Evolutionary conservation across 2,797 vertebrate species (phyloP), one percentile per base, ranked within the genome.

Genomic region (Enteromius paludinosus): DNA sequence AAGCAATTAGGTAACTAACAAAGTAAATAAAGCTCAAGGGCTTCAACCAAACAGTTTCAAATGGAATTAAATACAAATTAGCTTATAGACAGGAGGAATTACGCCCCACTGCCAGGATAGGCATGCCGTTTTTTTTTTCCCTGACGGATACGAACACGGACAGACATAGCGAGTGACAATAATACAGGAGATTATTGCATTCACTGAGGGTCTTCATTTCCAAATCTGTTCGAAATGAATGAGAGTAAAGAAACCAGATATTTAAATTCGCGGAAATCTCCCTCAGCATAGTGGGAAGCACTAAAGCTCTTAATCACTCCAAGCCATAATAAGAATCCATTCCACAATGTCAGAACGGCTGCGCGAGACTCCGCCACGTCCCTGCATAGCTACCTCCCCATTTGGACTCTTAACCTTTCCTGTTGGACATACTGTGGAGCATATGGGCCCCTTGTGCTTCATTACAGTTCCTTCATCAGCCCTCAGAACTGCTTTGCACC

Each of bases 1-100:
- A 93, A 94, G 90, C 91, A 94, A 95, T 95, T 95, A 94, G 79
- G 84, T 89, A 87, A 91, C 93, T 93, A 93, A 93, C 89, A 93
- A 90, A 92, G 89, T 94, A 94, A 93, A 93, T 93, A 93, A 90
- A 89, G 90, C 92, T 90, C 70, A 82, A 79, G 89, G 92, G 91
- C 93, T 90, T 90, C 87, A 82, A 88, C 88, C 87, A 89, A 93
- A 90, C 89, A 88, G 88, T 88, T 86, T 88, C 90, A 89, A 92
- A 91, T 87, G 87, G 88, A 92, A 93, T 92, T 91, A 93, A 90
- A 91, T 86, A 85, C 88, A 90, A 91, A 93, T 94, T 90, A 90
- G 89, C 90, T 92, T 92, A 93, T 92, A 92, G 92, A 93, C 91
- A 91, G 90, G 87, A 87, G 87, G 89, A 93, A 90, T 91, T 89